A percentile compares a stretch with the other conserved stretches of the same genome.
These are phyloP conservation scores for Drosophila parabipectinata DNA, from an alignment of 1,140 invertebrate species.

Conservation along the genomic window DNA sequence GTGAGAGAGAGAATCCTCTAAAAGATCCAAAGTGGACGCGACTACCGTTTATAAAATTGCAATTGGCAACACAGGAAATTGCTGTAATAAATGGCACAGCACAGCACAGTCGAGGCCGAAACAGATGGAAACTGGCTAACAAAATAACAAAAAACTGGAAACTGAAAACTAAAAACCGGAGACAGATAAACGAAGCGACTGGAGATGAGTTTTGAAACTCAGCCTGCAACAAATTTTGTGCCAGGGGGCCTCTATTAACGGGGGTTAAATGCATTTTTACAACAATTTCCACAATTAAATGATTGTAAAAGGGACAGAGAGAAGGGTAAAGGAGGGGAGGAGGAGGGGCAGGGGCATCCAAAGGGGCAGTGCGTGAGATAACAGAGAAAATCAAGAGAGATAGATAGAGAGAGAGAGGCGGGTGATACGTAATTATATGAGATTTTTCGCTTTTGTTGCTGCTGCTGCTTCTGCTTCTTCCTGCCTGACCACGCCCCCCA, in stretches of 20 bases:
- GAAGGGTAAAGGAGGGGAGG: no score
- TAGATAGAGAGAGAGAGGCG: background rate
- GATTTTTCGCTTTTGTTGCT: constrained; percentile 32
- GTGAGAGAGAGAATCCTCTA: background rate
- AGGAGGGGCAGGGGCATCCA: no score
- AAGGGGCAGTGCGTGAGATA: constrained; percentile 13
- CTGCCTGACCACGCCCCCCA: constrained; percentile 53
- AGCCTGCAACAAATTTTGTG: constrained; percentile 29
- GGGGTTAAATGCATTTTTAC: constrained; percentile 71
- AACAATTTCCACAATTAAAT: constrained; percentile 74
- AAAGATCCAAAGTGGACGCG: constrained; percentile 35
- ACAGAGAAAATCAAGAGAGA: background rate
- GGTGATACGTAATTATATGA: constrained; percentile 58
- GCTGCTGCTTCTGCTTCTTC: constrained; percentile 19
- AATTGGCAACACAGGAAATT: constrained; percentile 79
- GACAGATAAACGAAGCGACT: constrained; percentile 10
- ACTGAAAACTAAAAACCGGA: constrained; percentile 1
- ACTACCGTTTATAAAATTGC: constrained; percentile 78
- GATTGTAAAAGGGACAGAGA: constrained; percentile 21
- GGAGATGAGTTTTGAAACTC: constrained; percentile 30
- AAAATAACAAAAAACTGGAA: background rate
- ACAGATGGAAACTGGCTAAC: constrained; percentile 44
- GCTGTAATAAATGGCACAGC: constrained; percentile 70
- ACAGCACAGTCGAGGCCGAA: constrained; percentile 30
- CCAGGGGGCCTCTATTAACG: constrained; percentile 59